Base-by-base conservation (phyloP, 1,140 invertebrate species). In the Diabrotica undecimpunctata region DNA sequence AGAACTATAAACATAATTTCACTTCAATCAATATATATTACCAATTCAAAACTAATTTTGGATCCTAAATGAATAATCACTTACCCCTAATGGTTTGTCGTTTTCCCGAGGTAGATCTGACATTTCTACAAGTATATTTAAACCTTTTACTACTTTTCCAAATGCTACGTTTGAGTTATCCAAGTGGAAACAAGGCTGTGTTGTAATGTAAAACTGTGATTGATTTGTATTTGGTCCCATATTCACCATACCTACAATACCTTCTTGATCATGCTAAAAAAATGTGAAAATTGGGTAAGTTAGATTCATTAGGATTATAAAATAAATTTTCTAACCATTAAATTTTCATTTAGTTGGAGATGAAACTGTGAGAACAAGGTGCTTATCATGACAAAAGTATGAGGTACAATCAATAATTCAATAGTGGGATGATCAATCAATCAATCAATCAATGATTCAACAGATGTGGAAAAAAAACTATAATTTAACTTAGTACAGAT, bases 191-290 rank as follows among this genome's bases (percentile, higher is more conserved):
- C 92, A 93, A 6, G 90, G 85, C 0, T 87, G 90, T 10, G 90
- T 86, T 5, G 94, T 95, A 14, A 99, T 93, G 73, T 97, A 96
- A 81, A 99, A 98, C 80, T 99, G 96, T 7, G 93, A 96, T 61
- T 90, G 93, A 75, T 97, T 98, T 51, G 91, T 91, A 77, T 97
- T 85, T 4, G 88, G 88, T 6, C 95, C 95, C 71, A 87, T 85
- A 79, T 97, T 98, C 0, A 92, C 93, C 93, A 97, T 96, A 67
- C 93, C 94, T 2, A 98, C 79, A 5, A 91, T 84, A 62, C 91
- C 92, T 46, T 79, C 80, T 10, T 86, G 81, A 75, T 86, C 82
- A 77, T 93, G 85, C 83, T 91, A 79, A 38, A 74, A 70, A 55
- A 54, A 54, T 25, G 25, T 2, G 25, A 25, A 25, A 2, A 25